Evolutionary conservation across 1,140 invertebrate species (phyloP), one percentile per base, ranked within the genome.

Genomic region (Polyergus mexicanus): DNA sequence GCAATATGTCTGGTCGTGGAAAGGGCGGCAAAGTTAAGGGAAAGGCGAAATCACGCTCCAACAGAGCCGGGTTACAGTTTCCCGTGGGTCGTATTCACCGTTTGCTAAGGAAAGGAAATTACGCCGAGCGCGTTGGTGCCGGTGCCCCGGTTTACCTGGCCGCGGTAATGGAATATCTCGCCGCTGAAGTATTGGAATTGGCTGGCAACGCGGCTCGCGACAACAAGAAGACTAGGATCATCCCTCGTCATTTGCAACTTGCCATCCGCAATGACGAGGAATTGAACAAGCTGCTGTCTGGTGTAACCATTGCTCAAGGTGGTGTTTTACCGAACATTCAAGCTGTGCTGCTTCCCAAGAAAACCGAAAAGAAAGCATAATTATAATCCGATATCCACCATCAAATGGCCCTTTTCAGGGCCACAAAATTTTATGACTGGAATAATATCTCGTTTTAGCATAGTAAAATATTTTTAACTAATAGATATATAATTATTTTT

Each of bases 321-420:
- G 97, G 97, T 87, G 97, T 97, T 3, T 87, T 97, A 47, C 97
- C 97, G 0, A 97, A 96, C 91, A 97, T 97, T 76, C 96, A 97
- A 28, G 87, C 88, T 2, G 87, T 84, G 0, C 47, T 90, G 35
- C 13, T 90, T 4, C 85, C 88, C 0, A 89, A 81, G 60, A 90
- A 89, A 22, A 90, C 85, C 0, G 85, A 90, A 0, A 89, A 87
- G 56, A 87, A 89, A 32, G 85, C 69, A 38, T 65, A 60, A 86
- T 65, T 44, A 35, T 60, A 28, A 81, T 38, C 25, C 7, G 35
- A 58, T 47, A 51, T 47, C 19, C 32, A 74, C 63, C 60, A 38
- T 51, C 71, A 87, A 87, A 84, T 63, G 84, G 89, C 88, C 84
- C 88, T 91, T 89, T 66, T 91, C 58, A 91, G 88, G 86, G 86